A percentile compares a stretch with the other conserved stretches of the same genome.
These are phyloP conservation scores for Ips nitidus DNA, from an alignment of 1,140 invertebrate genomes.

Conservation along the genomic window DNA sequence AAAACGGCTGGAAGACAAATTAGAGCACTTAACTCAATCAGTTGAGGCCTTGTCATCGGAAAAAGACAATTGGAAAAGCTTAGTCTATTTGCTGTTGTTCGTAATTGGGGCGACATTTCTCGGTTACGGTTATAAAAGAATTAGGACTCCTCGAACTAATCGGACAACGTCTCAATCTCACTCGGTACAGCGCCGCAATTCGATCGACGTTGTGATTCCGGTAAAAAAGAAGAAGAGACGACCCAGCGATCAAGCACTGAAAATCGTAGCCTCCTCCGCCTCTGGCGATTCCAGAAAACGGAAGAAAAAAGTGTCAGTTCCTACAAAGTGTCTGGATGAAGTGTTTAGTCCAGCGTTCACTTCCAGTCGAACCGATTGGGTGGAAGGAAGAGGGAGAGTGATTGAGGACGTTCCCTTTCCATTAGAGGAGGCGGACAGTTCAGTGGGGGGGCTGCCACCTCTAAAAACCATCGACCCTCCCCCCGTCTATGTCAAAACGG, in stretches of 20 bases:
- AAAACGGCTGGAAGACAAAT: conserved; percentile 66
- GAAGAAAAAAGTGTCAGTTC: conserved; percentile 48
- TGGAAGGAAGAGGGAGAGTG: conserved; percentile 32
- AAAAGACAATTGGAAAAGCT: conserved; percentile 63
- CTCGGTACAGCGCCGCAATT: conserved; percentile 57
- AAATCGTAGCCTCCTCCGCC: conserved; percentile 52
- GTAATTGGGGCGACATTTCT: conserved; percentile 22
- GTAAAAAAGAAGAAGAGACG: conserved; percentile 59
- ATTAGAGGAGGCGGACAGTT: conserved; percentile 49
- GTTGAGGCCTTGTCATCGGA: conserved; percentile 64
- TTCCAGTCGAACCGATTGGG: conserved; percentile 39
- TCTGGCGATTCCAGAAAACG: conserved; percentile 40
- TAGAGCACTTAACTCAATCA: conserved; percentile 59
- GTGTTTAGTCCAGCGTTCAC: conserved; percentile 28
- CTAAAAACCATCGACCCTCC: conserved; percentile 13
- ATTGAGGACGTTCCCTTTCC: conserved; percentile 49
- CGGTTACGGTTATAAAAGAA: conserved; percentile 33
- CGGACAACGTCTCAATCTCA: conserved; percentile 38
- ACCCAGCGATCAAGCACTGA: conserved; percentile 77
- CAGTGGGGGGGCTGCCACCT: conserved; percentile 40
- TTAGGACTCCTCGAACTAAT: conserved; percentile 11
- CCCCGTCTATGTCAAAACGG: conserved; percentile 40
- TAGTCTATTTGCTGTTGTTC: conserved; percentile 56
- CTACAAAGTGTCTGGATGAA: conserved; percentile 22
- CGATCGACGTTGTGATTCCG: conserved; percentile 59